Conservation (phyloP, 2,797 vertebrate species). For the Chanos chanos region DNA sequence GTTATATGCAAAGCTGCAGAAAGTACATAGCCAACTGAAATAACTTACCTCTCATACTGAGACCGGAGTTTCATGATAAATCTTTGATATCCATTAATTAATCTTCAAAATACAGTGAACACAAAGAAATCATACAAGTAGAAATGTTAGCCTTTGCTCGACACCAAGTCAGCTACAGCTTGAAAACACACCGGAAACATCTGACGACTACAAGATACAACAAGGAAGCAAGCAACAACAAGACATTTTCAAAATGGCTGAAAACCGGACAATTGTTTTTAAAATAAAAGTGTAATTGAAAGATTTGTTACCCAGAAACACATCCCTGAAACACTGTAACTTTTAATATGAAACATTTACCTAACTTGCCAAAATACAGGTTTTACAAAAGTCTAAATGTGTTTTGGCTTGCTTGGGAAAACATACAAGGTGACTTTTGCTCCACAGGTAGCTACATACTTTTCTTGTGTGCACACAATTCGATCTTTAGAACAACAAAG, state of each 20-base stretch:
- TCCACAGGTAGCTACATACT: too few relatives aligned
- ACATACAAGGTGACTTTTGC: too few relatives aligned
- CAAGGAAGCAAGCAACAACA: constrained; percentile 16
- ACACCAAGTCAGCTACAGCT: constrained; percentile 19
- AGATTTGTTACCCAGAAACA: too few relatives aligned
- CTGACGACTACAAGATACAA: constrained; percentile 48
- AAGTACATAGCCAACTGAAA: neutral
- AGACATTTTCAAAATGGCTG: neutral
- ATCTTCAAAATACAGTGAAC: too few relatives aligned
- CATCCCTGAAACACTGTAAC: too few relatives aligned
- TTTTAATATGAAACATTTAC: too few relatives aligned
- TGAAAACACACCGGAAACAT: constrained; percentile 47
- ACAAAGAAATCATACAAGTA: constrained; percentile 46
- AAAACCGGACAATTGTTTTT: neutral
- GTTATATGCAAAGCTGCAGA: too few relatives aligned
- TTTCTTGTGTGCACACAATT: too few relatives aligned
- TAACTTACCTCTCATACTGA: constrained; percentile 73
- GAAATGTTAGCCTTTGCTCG: neutral
- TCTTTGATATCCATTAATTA: constrained; percentile 57
- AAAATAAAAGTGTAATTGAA: constrained; percentile 1
- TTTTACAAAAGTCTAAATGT: too few relatives aligned
- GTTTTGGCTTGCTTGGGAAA: too few relatives aligned
- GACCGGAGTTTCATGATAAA: constrained; percentile 73
- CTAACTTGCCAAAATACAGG: too few relatives aligned
- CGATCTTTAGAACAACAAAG: too few relatives aligned